Conservation (phyloP, 2,888 invertebrate species). For the Campoletis raptor region DNA sequence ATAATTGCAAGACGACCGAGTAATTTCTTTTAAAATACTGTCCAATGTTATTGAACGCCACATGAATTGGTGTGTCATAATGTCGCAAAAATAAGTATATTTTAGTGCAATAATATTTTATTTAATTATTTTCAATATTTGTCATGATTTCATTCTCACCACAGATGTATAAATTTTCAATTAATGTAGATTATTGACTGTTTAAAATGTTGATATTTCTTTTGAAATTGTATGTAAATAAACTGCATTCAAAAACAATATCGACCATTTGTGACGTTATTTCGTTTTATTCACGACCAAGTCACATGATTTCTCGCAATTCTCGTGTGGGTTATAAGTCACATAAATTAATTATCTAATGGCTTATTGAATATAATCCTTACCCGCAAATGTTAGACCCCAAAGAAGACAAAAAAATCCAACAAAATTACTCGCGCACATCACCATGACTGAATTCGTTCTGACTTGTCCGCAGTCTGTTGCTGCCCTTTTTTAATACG, state of each 20-base stretch:
- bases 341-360: not conserved
- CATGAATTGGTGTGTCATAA: slow-evolving; percentile 41
- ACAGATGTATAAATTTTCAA: not conserved
- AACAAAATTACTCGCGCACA: slow-evolving; percentile 67
- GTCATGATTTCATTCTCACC: slow-evolving; percentile 37
- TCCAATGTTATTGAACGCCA: slow-evolving; percentile 38
- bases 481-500: slow-evolving; percentile 82
- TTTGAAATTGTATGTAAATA: not conserved
- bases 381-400: slow-evolving; percentile 63
- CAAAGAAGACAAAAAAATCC: slow-evolving; percentile 67
- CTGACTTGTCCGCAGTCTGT: slow-evolving; percentile 74
- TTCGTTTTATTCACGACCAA: not conserved
- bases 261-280: not conserved
- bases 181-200: not conserved
- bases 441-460: slow-evolving; percentile 77
- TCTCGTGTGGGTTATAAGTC: not conserved
- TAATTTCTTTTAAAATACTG: slow-evolving; percentile 37
- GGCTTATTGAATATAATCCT: slow-evolving; percentile 15
- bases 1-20: slow-evolving; percentile 15
- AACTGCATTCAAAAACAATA: not conserved
- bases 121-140: slow-evolving; percentile 25
- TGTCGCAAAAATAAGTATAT: slow-evolving; percentile 25
- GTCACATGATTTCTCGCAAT: not conserved
- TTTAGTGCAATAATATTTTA: slow-evolving; percentile 34
- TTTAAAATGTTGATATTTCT: not conserved